Evolutionary conservation across 2,888 invertebrate genomes (phyloP), one percentile per base, ranked within the genome.

Genomic region (Cyaniris semiargus): DNA sequence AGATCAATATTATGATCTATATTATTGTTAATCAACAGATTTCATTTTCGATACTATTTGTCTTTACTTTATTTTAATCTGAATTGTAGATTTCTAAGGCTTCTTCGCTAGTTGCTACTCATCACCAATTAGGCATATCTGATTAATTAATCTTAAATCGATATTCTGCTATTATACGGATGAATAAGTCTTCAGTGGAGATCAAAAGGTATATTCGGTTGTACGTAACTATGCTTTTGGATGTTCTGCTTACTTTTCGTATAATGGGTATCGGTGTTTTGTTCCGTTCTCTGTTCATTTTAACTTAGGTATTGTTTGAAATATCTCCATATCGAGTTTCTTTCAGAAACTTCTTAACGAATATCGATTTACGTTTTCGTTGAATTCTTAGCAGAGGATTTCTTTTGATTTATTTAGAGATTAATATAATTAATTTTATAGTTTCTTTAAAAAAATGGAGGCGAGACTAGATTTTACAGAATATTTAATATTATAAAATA

Each of bases 91-190:
- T 66, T 60, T 21, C 4, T 66, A 66, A 15, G 27, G 27, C 15
- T 31, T 66, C 66, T 15, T 31, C 27, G 6, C 15, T 10, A 27
- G 27, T 66, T 66, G 66, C 66, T 66, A 27, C 15, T 23, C 27
- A 18, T 27, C 18, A 5, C 15, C 66, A 31, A 66, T 66, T 15
- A 27, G 27, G 27, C 4, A 23, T 31, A 66, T 66, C 27, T 66
- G 27, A 18, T 66, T 66, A 66, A 66, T 66, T 66, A 31, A 66
- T 31, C 66, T 27, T 31, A 66, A 31, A 66, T 66, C 15, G 66
- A 66, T 66, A 66, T 31, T 66, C 27, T 18, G 27, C 60, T 60
- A 60, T 60, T 60, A 60, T 60, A 23, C 15, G 27, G 66, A 66
- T 66, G 27, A 66, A 5, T 7, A 23, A 60, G 66, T 27, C 27